These are phyloP conservation scores for Ammospiza caudacuta DNA, from an alignment of 2,113 vertebrate genomes.

Conservation along the genomic window DNA sequence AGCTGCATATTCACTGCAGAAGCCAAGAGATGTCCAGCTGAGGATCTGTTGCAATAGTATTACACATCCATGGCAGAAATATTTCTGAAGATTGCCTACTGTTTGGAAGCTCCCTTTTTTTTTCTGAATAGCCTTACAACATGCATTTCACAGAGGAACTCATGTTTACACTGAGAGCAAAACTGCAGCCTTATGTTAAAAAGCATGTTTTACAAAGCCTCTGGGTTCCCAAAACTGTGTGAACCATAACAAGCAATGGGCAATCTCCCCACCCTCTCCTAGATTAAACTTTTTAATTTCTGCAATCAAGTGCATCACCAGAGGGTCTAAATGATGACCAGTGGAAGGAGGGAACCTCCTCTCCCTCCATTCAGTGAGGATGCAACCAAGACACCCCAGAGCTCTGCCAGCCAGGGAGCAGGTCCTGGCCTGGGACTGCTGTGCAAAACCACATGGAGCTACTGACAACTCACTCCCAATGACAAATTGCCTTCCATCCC, in stretches of 20 bases:
- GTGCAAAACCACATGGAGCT: not conserved
- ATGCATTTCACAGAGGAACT: not conserved
- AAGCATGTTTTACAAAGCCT: not conserved
- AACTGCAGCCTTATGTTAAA: not conserved
- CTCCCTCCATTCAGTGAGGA: not conserved
- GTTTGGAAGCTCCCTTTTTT: not conserved
- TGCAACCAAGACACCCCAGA: not conserved
- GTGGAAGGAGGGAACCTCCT: not conserved
- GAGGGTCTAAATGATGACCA: not conserved
- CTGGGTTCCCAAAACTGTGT: not conserved
- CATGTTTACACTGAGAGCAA: not conserved
- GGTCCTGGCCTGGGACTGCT: not conserved
- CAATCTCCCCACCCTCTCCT: not conserved
- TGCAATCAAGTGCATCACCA: not conserved
- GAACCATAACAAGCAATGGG: not conserved
- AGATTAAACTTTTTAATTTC: not conserved
- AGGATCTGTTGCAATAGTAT: not conserved
- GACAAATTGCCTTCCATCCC: not conserved
- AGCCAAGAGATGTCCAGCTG: not conserved
- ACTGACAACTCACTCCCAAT: not conserved
- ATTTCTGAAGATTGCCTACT: not conserved
- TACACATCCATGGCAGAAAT: not conserved
- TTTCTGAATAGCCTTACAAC: not conserved
- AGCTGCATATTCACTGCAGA: slow-evolving; percentile 21
- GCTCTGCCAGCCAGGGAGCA: not conserved